Base-by-base conservation (phyloP, 2,888 invertebrate species). In the Operophtera brumata region DNA sequence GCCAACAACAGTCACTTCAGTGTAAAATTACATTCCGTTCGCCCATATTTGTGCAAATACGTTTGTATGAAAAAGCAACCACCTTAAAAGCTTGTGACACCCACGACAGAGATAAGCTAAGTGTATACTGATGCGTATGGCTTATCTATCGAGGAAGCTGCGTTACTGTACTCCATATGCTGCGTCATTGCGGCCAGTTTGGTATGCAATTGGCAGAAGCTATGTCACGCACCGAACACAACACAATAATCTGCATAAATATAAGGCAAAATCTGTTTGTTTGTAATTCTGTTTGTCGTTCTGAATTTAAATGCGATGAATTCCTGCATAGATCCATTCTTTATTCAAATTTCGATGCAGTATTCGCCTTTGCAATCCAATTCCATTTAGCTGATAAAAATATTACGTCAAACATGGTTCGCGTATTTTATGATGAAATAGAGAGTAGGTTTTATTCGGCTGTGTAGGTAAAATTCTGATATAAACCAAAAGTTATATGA, bases 241-340 rank as follows among this genome's bases (percentile, higher is more conserved):
- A 56, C 61, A 62, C 63, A 54, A 56, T 62, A 65, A 65, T 66
- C 57, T 65, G 57, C 66, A 70, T 66, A 62, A 59, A 66, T 66
- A 66, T 62, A 69, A 64, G 57, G 60, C 64, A 60, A 67, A 66
- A 67, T 66, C 61, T 66, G 69, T 64, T 64, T 67, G 62, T 63
- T 55, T 57, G 62, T n/a, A n/a, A n/a, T n/a, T 59, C 57, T 62
- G 54, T 50, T 49, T 47, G 46, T 55, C 9, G 41, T 42, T 40
- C 52, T 53, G 65, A 66, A 67, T 69, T 62, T 60, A 54, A 66
- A 67, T 62, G 60, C 55, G 47, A 52, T 60, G 53, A 54, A 57
- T 64, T 59, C 47, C 34, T 47, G 42, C 40, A 7, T 7, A 43
- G 30, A 44, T 35, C 47, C 35, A 51, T 51, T 20, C 42, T 48